Conservation (phyloP, 2,797 vertebrate genomes). For the Merluccius polli region DNA sequence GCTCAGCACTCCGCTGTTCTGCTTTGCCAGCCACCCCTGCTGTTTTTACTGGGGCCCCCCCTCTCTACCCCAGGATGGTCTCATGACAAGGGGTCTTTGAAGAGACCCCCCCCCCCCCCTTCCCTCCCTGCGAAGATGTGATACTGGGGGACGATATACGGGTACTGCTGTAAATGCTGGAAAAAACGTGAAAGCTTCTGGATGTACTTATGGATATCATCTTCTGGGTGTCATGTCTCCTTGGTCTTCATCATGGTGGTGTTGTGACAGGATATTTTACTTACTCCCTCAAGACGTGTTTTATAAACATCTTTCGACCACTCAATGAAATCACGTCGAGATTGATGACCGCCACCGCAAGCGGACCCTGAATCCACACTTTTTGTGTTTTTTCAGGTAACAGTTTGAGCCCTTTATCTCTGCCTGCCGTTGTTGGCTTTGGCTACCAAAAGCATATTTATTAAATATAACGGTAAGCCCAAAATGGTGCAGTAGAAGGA, state of each 20-base stretch:
- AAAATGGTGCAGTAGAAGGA: conserved; percentile 48
- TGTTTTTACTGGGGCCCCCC: not conserved
- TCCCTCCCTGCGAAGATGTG: conserved; percentile 13
- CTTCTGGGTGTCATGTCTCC: conserved; percentile 36
- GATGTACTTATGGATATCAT: not conserved
- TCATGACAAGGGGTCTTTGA: not conserved
- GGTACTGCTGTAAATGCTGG: conserved; percentile 34
- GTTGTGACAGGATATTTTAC: conserved; percentile 11
- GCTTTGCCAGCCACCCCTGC: conserved; percentile 12
- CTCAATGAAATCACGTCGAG: not conserved
- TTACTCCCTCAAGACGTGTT: conserved; percentile 35
- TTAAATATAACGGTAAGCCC: conserved; percentile 67
- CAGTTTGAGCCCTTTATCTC: conserved; percentile 54
- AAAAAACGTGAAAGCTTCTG: conserved; percentile 13
- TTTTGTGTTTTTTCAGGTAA: conserved; percentile 44
- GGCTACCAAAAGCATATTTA: conserved; percentile 55
- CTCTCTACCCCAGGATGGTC: not conserved
- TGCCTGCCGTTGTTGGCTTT: conserved; percentile 39
- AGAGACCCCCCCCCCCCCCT: conserved; percentile 4
- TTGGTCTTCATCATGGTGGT: conserved; percentile 45
- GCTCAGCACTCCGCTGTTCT: conserved; percentile 14
- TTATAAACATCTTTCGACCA: not conserved
- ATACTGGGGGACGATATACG: conserved; percentile 12
- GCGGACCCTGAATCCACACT: not conserved
- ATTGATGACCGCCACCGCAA: not conserved